Conservation (phyloP, 2,888 invertebrate species). For the Luffia ferchaultella region DNA sequence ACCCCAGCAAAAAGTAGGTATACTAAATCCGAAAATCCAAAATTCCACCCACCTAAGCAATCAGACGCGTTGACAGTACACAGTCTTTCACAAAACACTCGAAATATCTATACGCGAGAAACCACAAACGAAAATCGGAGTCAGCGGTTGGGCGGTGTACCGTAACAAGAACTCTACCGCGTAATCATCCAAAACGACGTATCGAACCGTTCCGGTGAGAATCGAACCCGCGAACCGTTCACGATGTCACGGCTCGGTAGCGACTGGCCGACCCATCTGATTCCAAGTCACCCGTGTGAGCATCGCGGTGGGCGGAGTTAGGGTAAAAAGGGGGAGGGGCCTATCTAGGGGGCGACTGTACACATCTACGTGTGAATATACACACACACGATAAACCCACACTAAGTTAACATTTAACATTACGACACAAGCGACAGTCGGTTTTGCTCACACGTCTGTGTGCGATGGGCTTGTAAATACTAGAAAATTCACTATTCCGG, state of each 20-base stretch:
- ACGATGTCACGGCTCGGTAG: slow-evolving; percentile 62
- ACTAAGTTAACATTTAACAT: slow-evolving; percentile 37
- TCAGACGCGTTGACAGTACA: no score
- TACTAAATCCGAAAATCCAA: no score
- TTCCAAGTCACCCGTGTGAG: slow-evolving; percentile 66
- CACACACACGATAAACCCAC: slow-evolving; percentile 37
- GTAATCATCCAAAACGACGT: slow-evolving; percentile 52
- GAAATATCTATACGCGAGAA: no score
- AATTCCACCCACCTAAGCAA: no score
- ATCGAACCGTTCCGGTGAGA: slow-evolving; percentile 41
- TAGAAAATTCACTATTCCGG: no score
- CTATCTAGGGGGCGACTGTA: slow-evolving; percentile 37
- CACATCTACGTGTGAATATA: slow-evolving; percentile 28
- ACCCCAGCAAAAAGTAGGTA: no score
- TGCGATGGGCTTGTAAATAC: no score
- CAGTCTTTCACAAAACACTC: background rate
- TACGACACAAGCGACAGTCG: slow-evolving; percentile 41
- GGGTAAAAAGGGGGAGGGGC: slow-evolving; percentile 32
- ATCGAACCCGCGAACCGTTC: slow-evolving; percentile 58
- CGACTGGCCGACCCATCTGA: slow-evolving; percentile 65
- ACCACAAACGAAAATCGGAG: background rate
- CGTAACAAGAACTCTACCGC: slow-evolving; percentile 37
- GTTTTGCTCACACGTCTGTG: no score
- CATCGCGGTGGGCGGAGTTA: slow-evolving; percentile 53
- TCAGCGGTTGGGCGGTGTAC: slow-evolving; percentile 20